Percentiles rank a stretch among this genome's conserved stretches.
phyloP scores from a whole-genome alignment of 2,888 invertebrate species.

The Gisinianus flammeolus region DNA sequence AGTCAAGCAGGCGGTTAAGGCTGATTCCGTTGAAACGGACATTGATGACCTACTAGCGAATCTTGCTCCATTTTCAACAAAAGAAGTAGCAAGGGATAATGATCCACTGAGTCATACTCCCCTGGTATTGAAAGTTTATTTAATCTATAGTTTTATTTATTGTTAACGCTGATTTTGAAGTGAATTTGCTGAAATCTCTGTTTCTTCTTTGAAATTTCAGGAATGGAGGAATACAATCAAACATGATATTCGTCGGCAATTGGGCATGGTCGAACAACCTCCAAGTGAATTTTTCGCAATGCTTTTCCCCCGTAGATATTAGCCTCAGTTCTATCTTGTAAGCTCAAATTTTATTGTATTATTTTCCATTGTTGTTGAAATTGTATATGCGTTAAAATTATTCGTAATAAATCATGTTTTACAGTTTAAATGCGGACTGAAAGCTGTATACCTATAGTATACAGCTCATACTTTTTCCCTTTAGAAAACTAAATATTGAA shows the following conservation, averaged over 20 bases:
- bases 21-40: slow-evolving; percentile 18
- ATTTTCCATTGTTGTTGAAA: no score
- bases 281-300: slow-evolving; percentile 1
- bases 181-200: not conserved
- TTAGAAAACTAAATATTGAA: no score
- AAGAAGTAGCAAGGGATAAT: not conserved
- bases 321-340: no score
- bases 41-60: not conserved
- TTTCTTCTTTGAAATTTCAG: slow-evolving; percentile 60
- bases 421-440: not conserved
- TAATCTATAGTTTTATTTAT: not conserved
- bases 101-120: slow-evolving; percentile 19
- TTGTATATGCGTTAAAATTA: not conserved
- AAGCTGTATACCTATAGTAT: no score
- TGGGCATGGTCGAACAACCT: slow-evolving; percentile 63
- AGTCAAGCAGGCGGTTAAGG: not conserved
- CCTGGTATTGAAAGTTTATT: not conserved
- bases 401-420: not conserved
- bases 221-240: slow-evolving; percentile 90
- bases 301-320: no score
- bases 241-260: slow-evolving; percentile 77
- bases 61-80: not conserved
- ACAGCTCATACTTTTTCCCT: no score
- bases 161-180: not conserved
- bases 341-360: not conserved